Percentiles rank a stretch among this genome's conserved stretches.
Conservation (phyloP, 2,888 invertebrate species). For the Andrena bucephala region DNA sequence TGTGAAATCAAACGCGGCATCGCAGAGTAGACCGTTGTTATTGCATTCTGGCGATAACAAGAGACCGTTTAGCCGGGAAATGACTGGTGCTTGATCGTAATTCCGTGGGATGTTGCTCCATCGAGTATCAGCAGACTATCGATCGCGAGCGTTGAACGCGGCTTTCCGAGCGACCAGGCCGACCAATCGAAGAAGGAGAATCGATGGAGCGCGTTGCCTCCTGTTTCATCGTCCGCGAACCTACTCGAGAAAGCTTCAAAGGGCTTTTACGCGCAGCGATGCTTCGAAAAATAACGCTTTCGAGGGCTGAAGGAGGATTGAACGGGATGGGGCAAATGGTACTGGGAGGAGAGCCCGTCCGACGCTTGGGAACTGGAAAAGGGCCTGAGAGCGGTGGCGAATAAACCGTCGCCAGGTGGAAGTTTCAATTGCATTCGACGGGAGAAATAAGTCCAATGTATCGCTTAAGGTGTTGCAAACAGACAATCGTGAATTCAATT, state of each 20-base stretch:
- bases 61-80: slow-evolving; percentile 55
- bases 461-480: slow-evolving; percentile 14
- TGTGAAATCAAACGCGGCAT: slow-evolving; percentile 45
- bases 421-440: slow-evolving; percentile 19
- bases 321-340: slow-evolving; percentile 41
- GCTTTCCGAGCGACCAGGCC: slow-evolving; percentile 23
- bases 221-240: slow-evolving; percentile 58
- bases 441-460: not conserved
- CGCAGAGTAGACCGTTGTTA: slow-evolving; percentile 30
- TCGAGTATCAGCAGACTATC: slow-evolving; percentile 29
- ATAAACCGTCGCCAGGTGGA: slow-evolving; percentile 32
- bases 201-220: slow-evolving; percentile 16
- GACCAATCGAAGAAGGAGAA: not conserved
- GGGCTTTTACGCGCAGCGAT: slow-evolving; percentile 46
- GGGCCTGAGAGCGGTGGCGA: slow-evolving; percentile 20
- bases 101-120: slow-evolving; percentile 16
- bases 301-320: slow-evolving; percentile 53
- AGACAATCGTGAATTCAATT: not conserved
- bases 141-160: slow-evolving; percentile 30
- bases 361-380: slow-evolving; percentile 36
- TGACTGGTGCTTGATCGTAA: slow-evolving; percentile 24
- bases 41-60: slow-evolving; percentile 33
- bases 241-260: slow-evolving; percentile 40
- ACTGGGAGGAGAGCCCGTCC: slow-evolving; percentile 27
- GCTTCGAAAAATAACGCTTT: slow-evolving; percentile 59